A percentile compares a stretch with the other conserved stretches of the same genome.
Conservation (phyloP, 2,113 vertebrate species). For the Charadrius vociferus region DNA sequence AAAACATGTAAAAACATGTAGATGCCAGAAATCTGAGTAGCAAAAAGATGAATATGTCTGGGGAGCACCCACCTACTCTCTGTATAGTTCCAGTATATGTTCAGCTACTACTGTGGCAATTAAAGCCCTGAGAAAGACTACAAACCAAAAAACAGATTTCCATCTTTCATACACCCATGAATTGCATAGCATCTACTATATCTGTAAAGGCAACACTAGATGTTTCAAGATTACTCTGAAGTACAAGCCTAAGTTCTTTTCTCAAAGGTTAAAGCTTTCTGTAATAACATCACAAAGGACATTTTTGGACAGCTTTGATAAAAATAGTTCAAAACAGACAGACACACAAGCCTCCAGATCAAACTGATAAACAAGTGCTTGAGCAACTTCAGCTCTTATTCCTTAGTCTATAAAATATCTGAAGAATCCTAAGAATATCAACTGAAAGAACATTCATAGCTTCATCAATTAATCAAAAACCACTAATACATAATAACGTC, state of each 20-base stretch:
- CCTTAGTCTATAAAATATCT: not conserved
- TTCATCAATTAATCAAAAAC: not conserved
- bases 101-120: not conserved
- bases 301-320: not conserved
- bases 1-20: not conserved
- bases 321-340: not conserved
- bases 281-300: not conserved
- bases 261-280: not conserved
- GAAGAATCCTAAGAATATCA: not conserved
- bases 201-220: not conserved
- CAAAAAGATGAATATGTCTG: not conserved
- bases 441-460: not conserved
- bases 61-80: not conserved
- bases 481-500: not conserved
- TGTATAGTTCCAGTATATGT: not conserved
- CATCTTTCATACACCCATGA: not conserved
- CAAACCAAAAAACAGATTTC: not conserved
- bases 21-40: not conserved
- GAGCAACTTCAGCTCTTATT: not conserved
- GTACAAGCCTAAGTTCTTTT: not conserved
- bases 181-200: not conserved
- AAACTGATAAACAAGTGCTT: not conserved
- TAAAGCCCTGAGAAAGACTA: not conserved
- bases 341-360: not conserved
- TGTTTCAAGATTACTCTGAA: not conserved